Percentiles rank a stretch among this genome's conserved stretches.
Conservation (phyloP, 2,888 invertebrate genomes). For the Phortica magna region DNA sequence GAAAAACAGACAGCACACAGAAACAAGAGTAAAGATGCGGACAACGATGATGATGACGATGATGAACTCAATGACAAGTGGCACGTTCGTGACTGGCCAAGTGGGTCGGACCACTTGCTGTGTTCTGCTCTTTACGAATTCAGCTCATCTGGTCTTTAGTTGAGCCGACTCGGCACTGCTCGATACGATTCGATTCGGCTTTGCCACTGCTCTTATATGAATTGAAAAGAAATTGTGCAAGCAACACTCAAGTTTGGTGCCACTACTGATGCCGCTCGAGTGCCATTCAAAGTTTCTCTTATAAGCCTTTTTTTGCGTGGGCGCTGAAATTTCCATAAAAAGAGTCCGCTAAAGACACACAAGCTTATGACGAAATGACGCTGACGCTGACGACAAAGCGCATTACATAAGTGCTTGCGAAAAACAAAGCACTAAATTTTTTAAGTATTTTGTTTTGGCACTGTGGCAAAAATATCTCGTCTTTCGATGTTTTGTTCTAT, state of each 20-base stretch:
- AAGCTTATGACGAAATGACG: not conserved
- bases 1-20: not conserved
- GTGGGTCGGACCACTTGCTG: slow-evolving; percentile 3
- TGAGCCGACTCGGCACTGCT: not conserved
- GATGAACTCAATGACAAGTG: slow-evolving; percentile 28
- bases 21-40: not conserved
- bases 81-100: not conserved
- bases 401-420: not conserved
- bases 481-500: not conserved
- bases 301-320: slow-evolving; percentile 17
- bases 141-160: not conserved
- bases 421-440: slow-evolving; percentile 19
- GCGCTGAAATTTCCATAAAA: not conserved
- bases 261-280: slow-evolving; percentile 4
- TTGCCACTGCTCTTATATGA: slow-evolving; percentile 42
- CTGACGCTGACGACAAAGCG: slow-evolving; percentile 6
- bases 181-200: not conserved
- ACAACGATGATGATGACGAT: not conserved
- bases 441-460: slow-evolving; percentile 1
- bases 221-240: slow-evolving; percentile 71
- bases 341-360: not conserved
- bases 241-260: slow-evolving; percentile 60
- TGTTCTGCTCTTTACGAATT: not conserved
- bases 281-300: slow-evolving; percentile 11
- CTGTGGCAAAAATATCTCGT: not conserved